These are phyloP conservation scores for Rhopalosiphum padi DNA, from an alignment of 1,140 invertebrate species.

Conservation along the genomic window DNA sequence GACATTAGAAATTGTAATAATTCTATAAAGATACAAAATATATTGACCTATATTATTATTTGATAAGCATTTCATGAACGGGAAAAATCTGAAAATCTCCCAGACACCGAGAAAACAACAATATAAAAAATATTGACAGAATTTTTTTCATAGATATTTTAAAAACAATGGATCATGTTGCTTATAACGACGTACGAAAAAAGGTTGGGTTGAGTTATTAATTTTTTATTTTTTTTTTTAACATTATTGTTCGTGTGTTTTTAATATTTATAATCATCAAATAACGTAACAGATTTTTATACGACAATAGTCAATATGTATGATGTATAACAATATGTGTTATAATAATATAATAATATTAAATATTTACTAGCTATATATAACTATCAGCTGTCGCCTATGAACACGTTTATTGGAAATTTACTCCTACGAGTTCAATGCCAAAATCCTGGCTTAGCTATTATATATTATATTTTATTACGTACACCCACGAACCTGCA, in stretches of 20 bases:
- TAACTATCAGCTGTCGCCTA: not conserved
- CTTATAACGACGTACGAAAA: not conserved
- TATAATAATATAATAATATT: not conserved
- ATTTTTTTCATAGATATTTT: not conserved
- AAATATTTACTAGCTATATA: not conserved
- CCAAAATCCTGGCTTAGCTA: not conserved
- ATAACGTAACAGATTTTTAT: not conserved
- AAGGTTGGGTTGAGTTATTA: not conserved
- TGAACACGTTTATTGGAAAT: not conserved
- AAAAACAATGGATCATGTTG: not conserved
- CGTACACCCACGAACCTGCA: not conserved
- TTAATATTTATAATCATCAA: not conserved
- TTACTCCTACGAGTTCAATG: not conserved
- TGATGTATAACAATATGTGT: not conserved
- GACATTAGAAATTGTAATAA: not conserved
- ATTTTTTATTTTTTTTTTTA: not conserved
- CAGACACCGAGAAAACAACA: not conserved
- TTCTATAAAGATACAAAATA: not conserved
- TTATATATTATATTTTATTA: constrained; percentile 16
- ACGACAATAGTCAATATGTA: not conserved
- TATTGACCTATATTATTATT: not conserved
- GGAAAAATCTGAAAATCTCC: not conserved
- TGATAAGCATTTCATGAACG: not conserved
- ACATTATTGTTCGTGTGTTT: not conserved
- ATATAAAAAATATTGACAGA: not conserved